Percentiles rank a stretch among this genome's conserved stretches.
phyloP scores from a whole-genome alignment of 2,888 invertebrate species.

The Coelopa pilipes region DNA sequence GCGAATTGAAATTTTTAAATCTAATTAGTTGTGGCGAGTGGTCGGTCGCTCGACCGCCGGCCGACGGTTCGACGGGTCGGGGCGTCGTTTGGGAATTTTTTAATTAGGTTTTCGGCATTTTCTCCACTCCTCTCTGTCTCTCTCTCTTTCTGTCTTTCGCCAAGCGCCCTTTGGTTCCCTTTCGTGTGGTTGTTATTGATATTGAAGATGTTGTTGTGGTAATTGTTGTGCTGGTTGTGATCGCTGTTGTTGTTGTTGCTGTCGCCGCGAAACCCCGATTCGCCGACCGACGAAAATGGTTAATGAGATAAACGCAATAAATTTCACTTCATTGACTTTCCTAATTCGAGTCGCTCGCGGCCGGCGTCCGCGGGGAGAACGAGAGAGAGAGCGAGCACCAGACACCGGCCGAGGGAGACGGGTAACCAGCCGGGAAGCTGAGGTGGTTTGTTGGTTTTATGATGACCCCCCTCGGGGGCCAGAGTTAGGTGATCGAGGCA shows the following conservation, averaged over 20 bases:
- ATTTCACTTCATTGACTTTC: conserved; percentile 35
- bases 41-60: no score
- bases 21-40: conserved; percentile 28
- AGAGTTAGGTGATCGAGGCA: background rate
- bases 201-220: no score
- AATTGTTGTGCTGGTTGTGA: no score
- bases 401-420: no score
- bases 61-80: background rate
- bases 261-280: background rate
- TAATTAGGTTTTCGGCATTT: conserved; percentile 21
- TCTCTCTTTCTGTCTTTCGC: background rate
- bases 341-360: background rate
- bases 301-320: conserved; percentile 34
- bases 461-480: no score
- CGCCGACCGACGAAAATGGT: conserved; percentile 19
- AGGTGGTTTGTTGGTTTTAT: background rate
- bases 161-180: no score
- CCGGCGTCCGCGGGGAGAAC: no score
- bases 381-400: no score
- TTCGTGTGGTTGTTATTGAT: no score
- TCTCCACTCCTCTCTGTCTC: background rate
- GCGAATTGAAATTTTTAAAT: conserved; percentile 18
- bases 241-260: background rate
- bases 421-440: no score
- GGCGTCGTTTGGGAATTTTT: conserved; percentile 13